Evolutionary conservation across 2,888 invertebrate genomes (phyloP), one percentile per base, ranked within the genome.

Genomic region (Watsonalla binaria): DNA sequence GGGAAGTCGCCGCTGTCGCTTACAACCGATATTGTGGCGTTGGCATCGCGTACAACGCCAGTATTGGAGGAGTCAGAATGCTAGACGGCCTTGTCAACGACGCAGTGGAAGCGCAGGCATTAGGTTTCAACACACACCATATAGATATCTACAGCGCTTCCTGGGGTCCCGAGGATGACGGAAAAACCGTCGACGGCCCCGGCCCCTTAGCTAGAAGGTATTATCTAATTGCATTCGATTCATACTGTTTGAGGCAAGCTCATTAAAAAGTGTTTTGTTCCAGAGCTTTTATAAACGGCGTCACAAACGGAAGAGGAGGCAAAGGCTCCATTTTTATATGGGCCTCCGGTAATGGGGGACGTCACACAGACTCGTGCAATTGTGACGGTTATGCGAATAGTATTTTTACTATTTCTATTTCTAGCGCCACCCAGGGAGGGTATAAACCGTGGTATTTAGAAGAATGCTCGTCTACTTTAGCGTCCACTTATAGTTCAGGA

Each of bases 381-480:
- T 99, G 99, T 89, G 99, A 99, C 85, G 99, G 99, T 51, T 99
- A 99, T 86, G 99, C 99, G 46, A 99, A 99, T 88, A 98, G 98
- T 76, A 98, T 99, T 81, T 99, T 98, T 86, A 99, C 99, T 4
- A 92, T 99, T 65, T 98, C 98, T 64, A 98, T 99, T 80, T 98
- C 98, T 54, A 98, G 98, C 80, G 98, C 98, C 6, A 98, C 99
- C 0, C 97, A 99, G 91, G 96, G 96, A 70, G 97, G 98, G 82
- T 94, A 89, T 78, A 98, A 98, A 79, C 99, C 99, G 0, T 99
- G 99, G 99, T 99, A 99, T 85, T 93, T 99, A 70, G 99, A 99
- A 88, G 98, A 99, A 84, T 99, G 99, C 80, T 98, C 99, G 0
- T 99, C 99, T n/a, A 99, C 99, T 0, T 88, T 99, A 65, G 98